phyloP scores from a whole-genome alignment of 2,113 vertebrate species.

The Promerops cafer region DNA sequence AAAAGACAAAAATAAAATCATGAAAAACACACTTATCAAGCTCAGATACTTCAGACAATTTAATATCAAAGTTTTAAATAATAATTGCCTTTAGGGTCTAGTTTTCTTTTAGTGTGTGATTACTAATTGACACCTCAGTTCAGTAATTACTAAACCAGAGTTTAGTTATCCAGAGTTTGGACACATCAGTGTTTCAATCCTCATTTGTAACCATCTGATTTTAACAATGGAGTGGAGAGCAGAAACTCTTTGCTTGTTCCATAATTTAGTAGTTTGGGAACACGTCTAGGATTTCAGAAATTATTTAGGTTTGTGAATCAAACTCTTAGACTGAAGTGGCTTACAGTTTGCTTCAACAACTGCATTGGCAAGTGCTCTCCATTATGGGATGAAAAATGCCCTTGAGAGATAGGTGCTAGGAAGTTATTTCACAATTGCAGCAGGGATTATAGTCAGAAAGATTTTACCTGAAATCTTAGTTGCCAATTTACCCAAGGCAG shows the following conservation, averaged over 20 bases:
- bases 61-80: not conserved
- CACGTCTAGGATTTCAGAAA: not conserved
- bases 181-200: not conserved
- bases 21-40: not conserved
- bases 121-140: not conserved
- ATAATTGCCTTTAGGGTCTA: not conserved
- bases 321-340: not conserved
- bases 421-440: not conserved
- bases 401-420: not conserved
- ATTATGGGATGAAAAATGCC: not conserved
- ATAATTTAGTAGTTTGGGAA: not conserved
- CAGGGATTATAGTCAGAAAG: not conserved
- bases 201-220: not conserved
- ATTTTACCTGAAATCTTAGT: not conserved
- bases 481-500: not conserved
- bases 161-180: not conserved
- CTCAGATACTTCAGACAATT: not conserved
- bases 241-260: not conserved
- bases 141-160: not conserved
- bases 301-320: not conserved
- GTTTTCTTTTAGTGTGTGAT: not conserved
- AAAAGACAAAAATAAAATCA: not conserved
- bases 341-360: not conserved
- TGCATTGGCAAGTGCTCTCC: not conserved
- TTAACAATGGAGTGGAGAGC: not conserved